phyloP scores from a whole-genome alignment of 2,888 invertebrate species.

The Leistus spinibarbis region DNA sequence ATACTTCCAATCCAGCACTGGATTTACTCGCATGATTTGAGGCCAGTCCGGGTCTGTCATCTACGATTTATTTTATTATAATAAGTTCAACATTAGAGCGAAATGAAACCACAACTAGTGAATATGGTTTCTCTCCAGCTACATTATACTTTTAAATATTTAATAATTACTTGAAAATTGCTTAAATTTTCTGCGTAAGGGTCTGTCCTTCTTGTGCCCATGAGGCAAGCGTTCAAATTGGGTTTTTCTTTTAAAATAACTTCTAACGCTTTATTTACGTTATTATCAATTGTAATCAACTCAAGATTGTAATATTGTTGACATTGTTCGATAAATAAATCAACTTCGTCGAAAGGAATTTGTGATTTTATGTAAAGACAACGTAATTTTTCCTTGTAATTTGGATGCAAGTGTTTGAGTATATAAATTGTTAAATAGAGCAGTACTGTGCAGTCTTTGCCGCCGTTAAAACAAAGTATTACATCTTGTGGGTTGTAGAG shows the following conservation, averaged over 20 bases:
- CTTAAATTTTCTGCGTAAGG: constrained; percentile 74
- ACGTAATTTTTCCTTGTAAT: constrained; percentile 57
- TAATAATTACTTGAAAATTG: constrained; percentile 67
- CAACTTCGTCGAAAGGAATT: constrained; percentile 85
- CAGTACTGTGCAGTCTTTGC: constrained; percentile 96
- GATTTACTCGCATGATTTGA: constrained; percentile 83
- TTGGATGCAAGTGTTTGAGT: constrained; percentile 52
- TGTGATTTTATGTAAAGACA: constrained; percentile 82
- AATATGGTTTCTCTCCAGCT: too few relatives aligned
- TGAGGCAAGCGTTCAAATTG: constrained; percentile 80
- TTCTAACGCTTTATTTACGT: constrained; percentile 74
- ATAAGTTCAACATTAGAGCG: constrained; percentile 1
- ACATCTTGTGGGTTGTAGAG: constrained; percentile 74
- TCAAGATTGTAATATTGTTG: constrained; percentile 74
- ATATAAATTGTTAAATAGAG: constrained; percentile 72
- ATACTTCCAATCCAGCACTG: constrained; percentile 91
- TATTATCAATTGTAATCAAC: constrained; percentile 69
- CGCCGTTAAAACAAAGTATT: constrained; percentile 95
- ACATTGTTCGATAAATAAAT: constrained; percentile 79
- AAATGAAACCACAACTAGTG: not conserved
- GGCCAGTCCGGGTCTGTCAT: constrained; percentile 93
- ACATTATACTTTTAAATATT: not conserved
- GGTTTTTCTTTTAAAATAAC: constrained; percentile 64
- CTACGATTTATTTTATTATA: constrained; percentile 53
- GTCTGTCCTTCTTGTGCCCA: constrained; percentile 92